Evolutionary conservation across 2,888 invertebrate genomes (phyloP).

Genomic region (Meganola albula): DNA sequence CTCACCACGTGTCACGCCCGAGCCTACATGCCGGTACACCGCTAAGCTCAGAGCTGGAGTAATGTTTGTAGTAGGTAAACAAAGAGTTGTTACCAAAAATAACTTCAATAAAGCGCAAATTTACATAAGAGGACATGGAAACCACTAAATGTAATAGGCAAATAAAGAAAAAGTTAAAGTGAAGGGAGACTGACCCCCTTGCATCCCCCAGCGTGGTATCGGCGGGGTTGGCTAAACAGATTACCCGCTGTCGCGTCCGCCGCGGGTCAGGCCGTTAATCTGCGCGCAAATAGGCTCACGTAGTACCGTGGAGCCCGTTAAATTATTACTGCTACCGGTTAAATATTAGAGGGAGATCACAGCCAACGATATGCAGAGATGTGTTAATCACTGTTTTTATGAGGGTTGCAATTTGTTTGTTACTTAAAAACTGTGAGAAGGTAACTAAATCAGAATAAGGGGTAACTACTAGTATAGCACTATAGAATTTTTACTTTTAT

Average conservation of each 20-base stretch:
- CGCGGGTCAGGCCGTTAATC: constrained; percentile 44
- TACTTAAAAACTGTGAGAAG: too few relatives aligned
- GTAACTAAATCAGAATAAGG: too few relatives aligned
- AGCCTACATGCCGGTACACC: constrained; percentile 31
- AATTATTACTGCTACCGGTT: constrained; percentile 41
- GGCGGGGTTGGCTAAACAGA: constrained; percentile 41
- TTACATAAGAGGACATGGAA: too few relatives aligned
- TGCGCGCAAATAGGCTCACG: constrained; percentile 61
- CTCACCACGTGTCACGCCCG: constrained; percentile 38
- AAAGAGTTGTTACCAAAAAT: too few relatives aligned
- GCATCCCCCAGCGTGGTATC: constrained; percentile 21
- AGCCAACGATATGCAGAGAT: constrained; percentile 29
- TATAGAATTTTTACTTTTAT: too few relatives aligned
- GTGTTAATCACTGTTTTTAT: constrained; percentile 38
- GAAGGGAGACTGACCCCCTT: constrained; percentile 20
- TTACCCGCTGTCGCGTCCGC: constrained; percentile 41
- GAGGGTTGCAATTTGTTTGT: constrained; percentile 22
- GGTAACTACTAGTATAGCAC: too few relatives aligned
- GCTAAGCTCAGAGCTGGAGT: constrained; percentile 22
- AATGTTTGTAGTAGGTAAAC: constrained; percentile 34
- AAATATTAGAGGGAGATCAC: constrained; percentile 38
- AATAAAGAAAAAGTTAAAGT: too few relatives aligned
- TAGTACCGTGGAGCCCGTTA: constrained; percentile 36
- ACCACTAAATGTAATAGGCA: too few relatives aligned
- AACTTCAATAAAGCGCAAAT: too few relatives aligned